These are phyloP conservation scores for Noctuana brunneofusca DNA, from an alignment of 2,888 invertebrate species.

Conservation along the genomic window DNA sequence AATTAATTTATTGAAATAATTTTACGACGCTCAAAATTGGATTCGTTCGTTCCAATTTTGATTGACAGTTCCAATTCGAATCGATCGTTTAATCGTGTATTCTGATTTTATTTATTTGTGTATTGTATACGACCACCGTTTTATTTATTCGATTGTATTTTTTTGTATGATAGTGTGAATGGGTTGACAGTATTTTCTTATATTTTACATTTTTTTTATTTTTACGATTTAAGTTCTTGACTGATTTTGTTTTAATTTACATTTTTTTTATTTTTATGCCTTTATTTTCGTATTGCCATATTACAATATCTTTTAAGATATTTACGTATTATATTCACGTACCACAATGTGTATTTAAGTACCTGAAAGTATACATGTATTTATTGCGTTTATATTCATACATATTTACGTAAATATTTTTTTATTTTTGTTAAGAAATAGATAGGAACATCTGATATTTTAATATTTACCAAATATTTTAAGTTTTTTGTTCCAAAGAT, in stretches of 20 bases:
- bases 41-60: background rate
- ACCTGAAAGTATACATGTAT: conserved; percentile 32
- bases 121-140: conserved; percentile 55
- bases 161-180: conserved; percentile 36
- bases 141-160: conserved; percentile 46
- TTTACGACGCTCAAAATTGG: background rate
- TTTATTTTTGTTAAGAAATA: conserved; percentile 34
- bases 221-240: conserved; percentile 48
- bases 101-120: conserved; percentile 25
- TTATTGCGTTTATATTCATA: conserved; percentile 35
- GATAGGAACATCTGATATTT: conserved; percentile 37
- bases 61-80: background rate
- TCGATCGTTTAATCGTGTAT: conserved; percentile 13
- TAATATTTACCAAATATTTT: conserved; percentile 59
- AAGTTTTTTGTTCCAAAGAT: conserved; percentile 75
- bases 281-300: conserved; percentile 29
- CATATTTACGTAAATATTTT: conserved; percentile 36
- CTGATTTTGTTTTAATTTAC: conserved; percentile 49
- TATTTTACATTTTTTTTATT: conserved; percentile 44
- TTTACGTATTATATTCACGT: conserved; percentile 33
- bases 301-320: background rate
- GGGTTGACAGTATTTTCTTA: conserved; percentile 48
- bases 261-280: conserved; percentile 32
- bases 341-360: conserved; percentile 26
- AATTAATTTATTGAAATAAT: conserved; percentile 23